phyloP scores from a whole-genome alignment of 2,797 vertebrate genomes.

The Apogon hyalosoma region DNA sequence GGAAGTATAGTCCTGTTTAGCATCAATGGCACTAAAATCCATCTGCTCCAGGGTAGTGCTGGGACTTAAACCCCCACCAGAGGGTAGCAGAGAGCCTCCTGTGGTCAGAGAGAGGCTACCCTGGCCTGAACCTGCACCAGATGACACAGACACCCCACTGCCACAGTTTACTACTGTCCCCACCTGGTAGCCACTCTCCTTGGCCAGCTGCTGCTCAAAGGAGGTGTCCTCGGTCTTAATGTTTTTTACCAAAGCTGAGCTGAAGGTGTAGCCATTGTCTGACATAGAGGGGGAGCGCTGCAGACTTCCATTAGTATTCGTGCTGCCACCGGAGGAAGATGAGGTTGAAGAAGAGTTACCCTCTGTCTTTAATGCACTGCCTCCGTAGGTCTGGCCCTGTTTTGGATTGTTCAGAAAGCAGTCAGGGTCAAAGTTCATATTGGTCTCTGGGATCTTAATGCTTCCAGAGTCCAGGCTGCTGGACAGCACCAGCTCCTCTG shows the following conservation, averaged over 20 bases:
- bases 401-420: constrained; percentile 99
- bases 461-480: constrained; percentile 91
- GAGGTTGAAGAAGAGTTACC: constrained; percentile 87
- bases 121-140: constrained; percentile 85
- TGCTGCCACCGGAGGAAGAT: constrained; percentile 81
- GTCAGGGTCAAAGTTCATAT: constrained; percentile 99
- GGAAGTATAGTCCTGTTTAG: constrained; percentile 94
- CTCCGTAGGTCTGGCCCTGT: constrained; percentile 98
- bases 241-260: constrained; percentile 90
- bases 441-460: constrained; percentile 95
- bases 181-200: constrained; percentile 88
- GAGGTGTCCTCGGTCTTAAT: constrained; percentile 99
- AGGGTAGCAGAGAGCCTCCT: constrained; percentile 91
- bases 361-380: constrained; percentile 93
- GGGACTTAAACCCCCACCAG: constrained; percentile 96
- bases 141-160: constrained; percentile 81
- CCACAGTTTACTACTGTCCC: constrained; percentile 82
- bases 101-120: constrained; percentile 89
- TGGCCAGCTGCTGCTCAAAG: constrained; percentile 97
- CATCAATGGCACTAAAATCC: constrained; percentile 99
- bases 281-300: constrained; percentile 84
- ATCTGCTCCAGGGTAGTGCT: constrained; percentile 99
- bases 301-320: constrained; percentile 74
- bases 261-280: constrained; percentile 86
- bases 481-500: constrained; percentile 96